Percentiles rank a stretch among this genome's conserved stretches.
Conservation (phyloP, 2,797 vertebrate species). For the Lepilemur ruficaudatus region DNA sequence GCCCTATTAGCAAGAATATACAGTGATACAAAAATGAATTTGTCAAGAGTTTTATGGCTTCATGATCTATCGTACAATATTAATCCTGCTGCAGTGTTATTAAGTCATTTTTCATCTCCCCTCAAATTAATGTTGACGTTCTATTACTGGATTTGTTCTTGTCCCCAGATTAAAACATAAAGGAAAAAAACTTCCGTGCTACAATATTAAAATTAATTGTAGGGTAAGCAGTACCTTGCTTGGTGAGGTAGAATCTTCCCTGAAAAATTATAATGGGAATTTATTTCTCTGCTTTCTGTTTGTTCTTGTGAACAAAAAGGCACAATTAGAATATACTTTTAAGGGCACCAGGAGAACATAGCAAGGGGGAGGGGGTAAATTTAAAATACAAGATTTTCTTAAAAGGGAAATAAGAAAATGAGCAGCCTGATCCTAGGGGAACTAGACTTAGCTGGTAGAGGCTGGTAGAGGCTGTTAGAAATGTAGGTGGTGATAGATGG, state of each 20-base stretch:
- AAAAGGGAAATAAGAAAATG: not conserved
- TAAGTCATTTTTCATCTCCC: constrained; percentile 85
- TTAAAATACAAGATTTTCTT: constrained; percentile 15
- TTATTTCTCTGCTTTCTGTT: constrained; percentile 69
- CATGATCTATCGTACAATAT: constrained; percentile 77
- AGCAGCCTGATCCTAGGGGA: not conserved
- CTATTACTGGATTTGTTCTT: constrained; percentile 84
- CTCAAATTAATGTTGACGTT: constrained; percentile 82
- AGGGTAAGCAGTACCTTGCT: constrained; percentile 73
- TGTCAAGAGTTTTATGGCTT: constrained; percentile 83
- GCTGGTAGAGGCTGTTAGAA: not conserved
- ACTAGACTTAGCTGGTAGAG: not conserved
- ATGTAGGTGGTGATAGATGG: not conserved
- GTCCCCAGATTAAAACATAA: constrained; percentile 80
- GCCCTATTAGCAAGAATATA: constrained; percentile 80
- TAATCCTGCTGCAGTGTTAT: constrained; percentile 81
- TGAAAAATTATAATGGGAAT: constrained; percentile 67
- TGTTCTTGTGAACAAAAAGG: constrained; percentile 46
- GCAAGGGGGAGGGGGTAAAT: not conserved
- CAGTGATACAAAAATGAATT: constrained; percentile 80
- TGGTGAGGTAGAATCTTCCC: constrained; percentile 73
- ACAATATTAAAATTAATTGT: constrained; percentile 83
- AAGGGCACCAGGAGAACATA: constrained; percentile 24
- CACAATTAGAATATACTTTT: constrained; percentile 24
- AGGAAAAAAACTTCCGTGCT: constrained; percentile 73